phyloP scores from a whole-genome alignment of 1,140 invertebrate genomes.

The Rhopalosiphum maidis region DNA sequence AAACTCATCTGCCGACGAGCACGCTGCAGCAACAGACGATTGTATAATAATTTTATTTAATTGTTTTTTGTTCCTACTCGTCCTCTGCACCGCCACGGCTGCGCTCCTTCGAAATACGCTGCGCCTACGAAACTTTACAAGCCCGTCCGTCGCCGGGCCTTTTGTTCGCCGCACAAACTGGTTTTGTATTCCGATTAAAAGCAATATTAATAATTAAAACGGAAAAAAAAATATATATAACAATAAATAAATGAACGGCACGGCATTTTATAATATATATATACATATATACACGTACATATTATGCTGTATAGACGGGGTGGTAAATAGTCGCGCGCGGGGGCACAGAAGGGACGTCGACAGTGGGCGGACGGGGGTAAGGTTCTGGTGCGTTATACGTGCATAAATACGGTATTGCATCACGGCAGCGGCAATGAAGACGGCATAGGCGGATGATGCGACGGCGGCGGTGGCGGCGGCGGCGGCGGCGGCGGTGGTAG shows the following conservation, averaged over 20 bases:
- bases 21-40: neutral
- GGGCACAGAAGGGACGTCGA: neutral
- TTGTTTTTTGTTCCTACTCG: neutral
- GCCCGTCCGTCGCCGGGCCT: neutral
- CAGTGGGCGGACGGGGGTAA: neutral
- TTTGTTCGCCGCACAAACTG: conserved; percentile 18
- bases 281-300: too few relatives aligned
- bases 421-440: neutral
- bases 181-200: conserved; percentile 51
- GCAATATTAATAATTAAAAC: conserved; percentile 13
- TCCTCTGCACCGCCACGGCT: neutral
- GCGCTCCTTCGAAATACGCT: neutral
- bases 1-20: neutral
- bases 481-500: neutral
- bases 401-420: conserved; percentile 34
- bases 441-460: neutral
- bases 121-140: neutral
- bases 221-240: neutral
- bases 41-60: neutral
- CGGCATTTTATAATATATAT: neutral
- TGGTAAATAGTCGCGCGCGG: neutral
- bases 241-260: neutral
- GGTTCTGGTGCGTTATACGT: conserved; percentile 31
- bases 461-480: neutral
- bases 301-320: neutral